These are phyloP conservation scores for Leptopilina clavipes DNA, from an alignment of 1,140 invertebrate species.

Conservation along the genomic window DNA sequence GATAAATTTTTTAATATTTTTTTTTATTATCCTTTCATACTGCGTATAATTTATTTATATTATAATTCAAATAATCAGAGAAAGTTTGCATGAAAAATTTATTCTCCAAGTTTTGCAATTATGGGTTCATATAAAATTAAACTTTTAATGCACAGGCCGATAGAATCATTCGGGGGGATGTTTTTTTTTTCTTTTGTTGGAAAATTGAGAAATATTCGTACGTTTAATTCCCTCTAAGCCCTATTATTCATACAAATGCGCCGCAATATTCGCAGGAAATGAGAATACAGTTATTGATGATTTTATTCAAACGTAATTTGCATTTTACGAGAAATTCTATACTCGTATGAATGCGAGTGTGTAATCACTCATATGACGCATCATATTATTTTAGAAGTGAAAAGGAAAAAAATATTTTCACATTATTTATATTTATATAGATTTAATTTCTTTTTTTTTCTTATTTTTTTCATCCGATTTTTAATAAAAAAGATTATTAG, in stretches of 20 bases:
- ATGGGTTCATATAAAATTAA: background rate
- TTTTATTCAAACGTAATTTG: background rate
- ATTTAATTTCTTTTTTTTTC: too few species aligned
- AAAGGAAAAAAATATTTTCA: background rate
- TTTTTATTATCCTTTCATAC: too few species aligned
- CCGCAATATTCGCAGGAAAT: background rate
- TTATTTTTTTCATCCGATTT: background rate
- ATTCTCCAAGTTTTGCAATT: background rate
- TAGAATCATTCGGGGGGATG: background rate
- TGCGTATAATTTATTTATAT: too few species aligned
- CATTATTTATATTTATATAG: too few species aligned
- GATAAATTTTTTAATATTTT: too few species aligned
- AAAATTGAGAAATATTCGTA: slow-evolving; percentile 27
- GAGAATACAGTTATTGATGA: slow-evolving; percentile 18
- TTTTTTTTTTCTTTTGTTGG: background rate
- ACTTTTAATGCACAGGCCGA: background rate
- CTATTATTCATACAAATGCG: background rate
- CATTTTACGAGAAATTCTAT: background rate
- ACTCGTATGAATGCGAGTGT: background rate
- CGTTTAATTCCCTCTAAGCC: slow-evolving; percentile 6
- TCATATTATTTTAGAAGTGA: background rate
- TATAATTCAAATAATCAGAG: too few species aligned
- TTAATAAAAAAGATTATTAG: slow-evolving; percentile 10
- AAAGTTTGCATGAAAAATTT: background rate
- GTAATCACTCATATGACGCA: background rate